Base-by-base conservation (phyloP, 1,140 invertebrate genomes). In the Parasteatoda tepidariorum region DNA sequence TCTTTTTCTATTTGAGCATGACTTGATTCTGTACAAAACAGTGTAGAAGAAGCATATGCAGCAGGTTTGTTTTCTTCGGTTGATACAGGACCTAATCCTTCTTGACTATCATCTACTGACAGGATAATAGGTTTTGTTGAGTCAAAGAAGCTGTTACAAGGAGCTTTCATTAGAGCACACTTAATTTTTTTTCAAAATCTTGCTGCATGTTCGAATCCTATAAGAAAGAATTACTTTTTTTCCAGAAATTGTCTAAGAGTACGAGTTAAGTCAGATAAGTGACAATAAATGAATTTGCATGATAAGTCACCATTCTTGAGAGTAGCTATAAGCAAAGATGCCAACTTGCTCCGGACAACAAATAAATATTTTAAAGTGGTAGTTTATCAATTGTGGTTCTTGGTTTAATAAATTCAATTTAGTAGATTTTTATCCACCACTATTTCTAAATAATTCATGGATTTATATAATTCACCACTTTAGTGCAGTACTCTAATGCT, bases 1-100 rank as follows among this genome's bases (percentile, higher is more conserved):
- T 85, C 85, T 67, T 64, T 33, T 48, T 85, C 79, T 24, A 79
- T 85, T 68, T 75, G 31, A 54, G 85, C 74, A 41, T 83, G 86
- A 26, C 71, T 30, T 30, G 70, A 4, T 38, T 86, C 84, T 9
- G 70, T 22, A 30, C 67, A 3, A 4, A 48, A 82, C 26, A 86
- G 48, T n/a, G 85, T 48, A 15, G 28, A n/a, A 41, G 76, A 84
- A 11, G 67, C 78, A 64, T 74, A 85, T 57, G 85, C 79, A 3
- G 85, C 81, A 24, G 74, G 57, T 70, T 64, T 33, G 18, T 84
- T 38, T 64, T 84, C 59, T 73, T 85, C 41, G 67, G 84, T 26
- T 31, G 86, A 33, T 67, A 67, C 34, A 55, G 48, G 57, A 83
- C 81, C 30, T 54, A 85, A n/a, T 24, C 70, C 26, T 76, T 41